Conservation (phyloP, 2,113 vertebrate species). For the Pao palembangensis region DNA sequence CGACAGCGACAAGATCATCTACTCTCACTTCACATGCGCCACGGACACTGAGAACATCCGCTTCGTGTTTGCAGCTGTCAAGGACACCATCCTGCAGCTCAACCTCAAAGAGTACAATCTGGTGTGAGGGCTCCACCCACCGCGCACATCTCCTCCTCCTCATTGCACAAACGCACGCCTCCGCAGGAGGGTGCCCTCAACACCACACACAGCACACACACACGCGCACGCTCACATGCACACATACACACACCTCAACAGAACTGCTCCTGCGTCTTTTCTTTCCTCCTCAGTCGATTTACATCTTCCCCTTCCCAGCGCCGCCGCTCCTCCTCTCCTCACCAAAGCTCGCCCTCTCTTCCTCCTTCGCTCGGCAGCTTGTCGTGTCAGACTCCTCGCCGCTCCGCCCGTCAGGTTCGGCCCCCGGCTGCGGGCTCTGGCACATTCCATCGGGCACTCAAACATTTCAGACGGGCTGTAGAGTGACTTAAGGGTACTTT, state of each 20-base stretch:
- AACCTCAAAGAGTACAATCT: conserved; percentile 99
- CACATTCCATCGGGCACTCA: conserved; percentile 50
- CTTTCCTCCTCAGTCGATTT: background rate
- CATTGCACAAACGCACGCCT: conserved; percentile 69
- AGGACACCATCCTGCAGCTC: conserved; percentile 99
- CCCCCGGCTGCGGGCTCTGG: conserved; percentile 39
- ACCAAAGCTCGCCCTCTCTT: conserved; percentile 59
- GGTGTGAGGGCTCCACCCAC: conserved; percentile 78
- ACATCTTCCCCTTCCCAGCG: conserved; percentile 29
- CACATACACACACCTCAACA: conserved; percentile 25
- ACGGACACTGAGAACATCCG: conserved; percentile 99
- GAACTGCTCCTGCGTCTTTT: conserved; percentile 13
- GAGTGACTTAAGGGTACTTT: conserved; percentile 47
- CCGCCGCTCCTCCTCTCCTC: conserved; percentile 36
- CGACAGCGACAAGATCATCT: conserved; percentile 99
- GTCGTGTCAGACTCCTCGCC: conserved; percentile 48
- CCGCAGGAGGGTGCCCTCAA: conserved; percentile 48
- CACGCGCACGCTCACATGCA: conserved; percentile 4
- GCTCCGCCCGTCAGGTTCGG: conserved; percentile 34
- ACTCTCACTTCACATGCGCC: conserved; percentile 99
- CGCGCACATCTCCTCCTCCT: conserved; percentile 36
- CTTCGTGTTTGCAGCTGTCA: conserved; percentile 97
- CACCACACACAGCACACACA: conserved; percentile 41
- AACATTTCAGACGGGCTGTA: conserved; percentile 39
- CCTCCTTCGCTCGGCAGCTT: conserved; percentile 66